Evolutionary conservation across 2,797 vertebrate genomes (phyloP), one percentile per base, ranked within the genome.

Genomic region (Hapalemur alaotrensis): DNA sequence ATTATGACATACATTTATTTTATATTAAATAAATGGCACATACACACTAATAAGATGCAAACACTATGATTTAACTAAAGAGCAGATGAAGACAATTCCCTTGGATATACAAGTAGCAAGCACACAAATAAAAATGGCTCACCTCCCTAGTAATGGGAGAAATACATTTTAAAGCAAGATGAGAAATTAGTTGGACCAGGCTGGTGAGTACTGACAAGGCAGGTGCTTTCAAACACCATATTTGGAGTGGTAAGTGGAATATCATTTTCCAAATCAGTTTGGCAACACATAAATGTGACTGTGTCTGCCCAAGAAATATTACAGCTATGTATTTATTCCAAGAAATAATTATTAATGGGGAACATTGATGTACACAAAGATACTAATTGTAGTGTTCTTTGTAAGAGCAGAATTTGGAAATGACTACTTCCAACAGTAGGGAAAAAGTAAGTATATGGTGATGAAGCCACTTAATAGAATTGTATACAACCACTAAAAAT

Each of bases 381-480:
- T 92, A 88, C 11, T 94, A 85, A 85, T 73, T 75, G 11, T 38
- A 92, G 78, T 80, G n/a, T 86, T 95, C 41, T 78, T 89, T 91
- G 80, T 69, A 95, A 95, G 12, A 91, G 86, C 41, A 87, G 75
- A 91, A 70, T 93, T 92, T 80, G 35, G 86, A 93, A 94, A 86
- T 76, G 93, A 38, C 38, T 61, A 95, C n/a, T 84, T 83, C 35
- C 48, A 92, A 79, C 13, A 89, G 41, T 48, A 52, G 59, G 20
- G 81, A 13, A n/a, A 52, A 46, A 46, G 41, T 67, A 95, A 94
- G 69, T 95, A 79, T 94, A 57, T 93, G 63, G 46, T 91, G 70
- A 76, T 95, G 35, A 93, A 95, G 87, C 13, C 46, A 87, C 69
- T 84, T 93, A 96, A 93, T 92, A 92, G 72, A 96, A 83, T 32